These are phyloP conservation scores for Dryas iulia DNA, from an alignment of 1,140 invertebrate species.

Conservation along the genomic window DNA sequence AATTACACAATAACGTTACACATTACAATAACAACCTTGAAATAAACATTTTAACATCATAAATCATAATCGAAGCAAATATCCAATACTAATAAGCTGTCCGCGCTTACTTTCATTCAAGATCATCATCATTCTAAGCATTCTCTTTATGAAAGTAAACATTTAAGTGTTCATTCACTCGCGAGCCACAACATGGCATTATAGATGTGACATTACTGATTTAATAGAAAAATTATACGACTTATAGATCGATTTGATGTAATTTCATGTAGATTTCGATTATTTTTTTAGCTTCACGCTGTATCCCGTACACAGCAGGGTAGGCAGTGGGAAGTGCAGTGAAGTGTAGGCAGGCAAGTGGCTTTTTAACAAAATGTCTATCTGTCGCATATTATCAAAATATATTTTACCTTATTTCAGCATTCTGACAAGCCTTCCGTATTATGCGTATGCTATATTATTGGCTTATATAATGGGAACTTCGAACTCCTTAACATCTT, in stretches of 20 bases:
- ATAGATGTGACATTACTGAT: background rate
- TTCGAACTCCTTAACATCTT: too few relatives aligned
- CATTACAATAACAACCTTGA: background rate
- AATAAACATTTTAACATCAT: background rate
- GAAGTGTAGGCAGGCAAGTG: too few relatives aligned
- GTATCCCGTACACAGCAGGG: too few relatives aligned
- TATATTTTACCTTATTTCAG: too few relatives aligned
- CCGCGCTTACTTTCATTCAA: background rate
- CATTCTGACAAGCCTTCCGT: too few relatives aligned
- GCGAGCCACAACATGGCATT: background rate
- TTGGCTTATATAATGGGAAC: too few relatives aligned
- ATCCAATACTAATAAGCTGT: slow-evolving; percentile 1
- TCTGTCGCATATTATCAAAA: too few relatives aligned
- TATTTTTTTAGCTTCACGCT: too few relatives aligned
- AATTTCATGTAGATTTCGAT: background rate
- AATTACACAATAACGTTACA: background rate
- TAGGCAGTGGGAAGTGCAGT: too few relatives aligned
- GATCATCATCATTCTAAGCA: background rate
- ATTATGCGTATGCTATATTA: too few relatives aligned
- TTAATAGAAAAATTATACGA: background rate
- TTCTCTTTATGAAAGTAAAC: slow-evolving; percentile 2
- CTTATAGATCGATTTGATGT: background rate
- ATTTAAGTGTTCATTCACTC: slow-evolving; percentile 2
- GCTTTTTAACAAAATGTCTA: too few relatives aligned
- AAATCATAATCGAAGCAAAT: background rate